These are phyloP conservation scores for Catharus minimus DNA, from an alignment of 2,113 vertebrate species.

Conservation along the genomic window DNA sequence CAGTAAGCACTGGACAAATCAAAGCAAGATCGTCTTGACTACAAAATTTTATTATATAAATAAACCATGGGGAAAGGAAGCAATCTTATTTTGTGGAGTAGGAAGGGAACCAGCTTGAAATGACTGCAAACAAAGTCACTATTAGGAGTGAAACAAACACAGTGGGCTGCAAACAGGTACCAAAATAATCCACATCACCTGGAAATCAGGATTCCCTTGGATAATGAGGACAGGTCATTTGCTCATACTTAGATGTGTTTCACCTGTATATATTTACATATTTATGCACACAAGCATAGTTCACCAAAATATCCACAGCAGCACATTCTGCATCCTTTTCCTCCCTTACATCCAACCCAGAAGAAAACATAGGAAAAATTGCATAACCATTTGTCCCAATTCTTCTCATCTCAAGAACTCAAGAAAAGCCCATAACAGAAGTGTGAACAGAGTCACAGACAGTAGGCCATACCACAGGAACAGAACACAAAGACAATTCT, in stretches of 20 bases:
- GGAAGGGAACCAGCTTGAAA: background rate
- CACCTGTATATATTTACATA: background rate
- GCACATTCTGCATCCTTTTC: background rate
- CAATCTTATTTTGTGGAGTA: background rate
- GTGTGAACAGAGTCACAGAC: background rate
- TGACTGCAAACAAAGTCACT: background rate
- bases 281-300: background rate
- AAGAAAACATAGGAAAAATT: background rate
- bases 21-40: fast-evolving
- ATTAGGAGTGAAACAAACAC: background rate
- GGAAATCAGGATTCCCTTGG: background rate
- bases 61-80: background rate
- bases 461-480: background rate
- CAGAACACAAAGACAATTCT: background rate
- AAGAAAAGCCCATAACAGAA: background rate
- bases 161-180: background rate
- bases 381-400: background rate
- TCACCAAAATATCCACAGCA: background rate
- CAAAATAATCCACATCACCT: background rate
- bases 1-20: background rate
- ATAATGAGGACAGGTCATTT: background rate
- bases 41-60: background rate
- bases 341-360: background rate
- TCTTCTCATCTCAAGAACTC: background rate
- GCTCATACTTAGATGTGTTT: background rate